Percentiles rank a stretch among this genome's conserved stretches.
Evolutionary conservation across 1,140 invertebrate genomes (phyloP).

Genomic region (Monochamus saltuarius): DNA sequence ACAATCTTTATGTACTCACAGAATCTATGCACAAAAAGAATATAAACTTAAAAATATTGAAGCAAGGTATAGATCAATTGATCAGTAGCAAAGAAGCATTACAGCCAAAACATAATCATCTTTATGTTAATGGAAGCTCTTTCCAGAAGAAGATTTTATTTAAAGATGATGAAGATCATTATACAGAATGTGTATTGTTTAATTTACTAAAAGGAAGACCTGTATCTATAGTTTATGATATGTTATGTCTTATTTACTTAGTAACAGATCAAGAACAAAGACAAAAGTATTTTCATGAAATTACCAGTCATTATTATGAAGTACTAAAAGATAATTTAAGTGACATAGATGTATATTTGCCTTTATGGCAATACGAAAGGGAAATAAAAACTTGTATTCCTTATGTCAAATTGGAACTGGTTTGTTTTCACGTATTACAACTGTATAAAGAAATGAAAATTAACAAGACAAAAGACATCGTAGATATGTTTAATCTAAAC

Average conservation of each 20-base stretch:
- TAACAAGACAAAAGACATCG: neutral
- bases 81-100: too few species aligned
- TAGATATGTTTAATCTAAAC: neutral
- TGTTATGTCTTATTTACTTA: slow-evolving; percentile 16
- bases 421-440: slow-evolving; percentile 9
- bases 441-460: slow-evolving; percentile 12
- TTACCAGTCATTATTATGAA: slow-evolving; percentile 10
- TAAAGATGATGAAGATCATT: too few species aligned
- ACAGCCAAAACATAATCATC: too few species aligned
- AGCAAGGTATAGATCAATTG: too few species aligned
- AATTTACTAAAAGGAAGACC: neutral
- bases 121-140: too few species aligned
- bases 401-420: neutral
- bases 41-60: too few species aligned
- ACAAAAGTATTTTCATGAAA: slow-evolving; percentile 31
- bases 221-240: slow-evolving; percentile 9
- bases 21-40: too few species aligned
- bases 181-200: too few species aligned
- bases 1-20: too few species aligned
- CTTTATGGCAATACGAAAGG: too few species aligned
- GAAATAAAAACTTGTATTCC: neutral
- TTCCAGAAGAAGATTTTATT: too few species aligned
- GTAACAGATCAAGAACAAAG: slow-evolving; percentile 18
- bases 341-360: too few species aligned
- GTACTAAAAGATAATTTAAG: neutral